These are phyloP conservation scores for Microcaecilia unicolor DNA, from an alignment of 2,797 vertebrate species.

Conservation along the genomic window DNA sequence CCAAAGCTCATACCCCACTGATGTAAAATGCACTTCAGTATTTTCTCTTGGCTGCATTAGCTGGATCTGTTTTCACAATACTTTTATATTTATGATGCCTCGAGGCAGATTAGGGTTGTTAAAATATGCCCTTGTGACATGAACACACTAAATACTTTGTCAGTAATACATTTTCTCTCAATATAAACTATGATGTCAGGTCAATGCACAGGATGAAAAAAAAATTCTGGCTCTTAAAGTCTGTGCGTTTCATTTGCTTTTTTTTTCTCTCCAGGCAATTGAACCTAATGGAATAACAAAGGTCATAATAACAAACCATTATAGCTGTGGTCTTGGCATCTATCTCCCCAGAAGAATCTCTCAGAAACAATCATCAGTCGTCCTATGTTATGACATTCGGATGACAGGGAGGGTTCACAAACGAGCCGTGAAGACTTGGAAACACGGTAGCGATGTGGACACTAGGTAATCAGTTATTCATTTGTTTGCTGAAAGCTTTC, in stretches of 20 bases:
- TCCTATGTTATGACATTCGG: constrained; percentile 71
- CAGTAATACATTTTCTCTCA: constrained; percentile 62
- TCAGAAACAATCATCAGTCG: constrained; percentile 64
- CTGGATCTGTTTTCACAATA: constrained; percentile 70
- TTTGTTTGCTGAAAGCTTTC: constrained; percentile 70
- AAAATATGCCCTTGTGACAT: constrained; percentile 63
- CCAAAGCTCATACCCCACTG: constrained; percentile 36
- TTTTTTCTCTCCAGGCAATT: constrained; percentile 55
- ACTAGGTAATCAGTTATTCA: constrained; percentile 64
- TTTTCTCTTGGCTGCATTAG: constrained; percentile 71
- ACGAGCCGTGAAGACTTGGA: constrained; percentile 56
- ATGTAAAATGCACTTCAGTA: constrained; percentile 57
- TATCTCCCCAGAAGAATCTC: constrained; percentile 61
- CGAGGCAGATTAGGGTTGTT: constrained; percentile 71
- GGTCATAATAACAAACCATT: constrained; percentile 95
- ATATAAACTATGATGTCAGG: constrained; percentile 66
- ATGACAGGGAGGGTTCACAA: constrained; percentile 61
- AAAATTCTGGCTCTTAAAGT: constrained; percentile 66
- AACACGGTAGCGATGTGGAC: constrained; percentile 60
- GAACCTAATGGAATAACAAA: constrained; percentile 89
- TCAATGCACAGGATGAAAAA: constrained; percentile 76
- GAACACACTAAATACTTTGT: constrained; percentile 59
- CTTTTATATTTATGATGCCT: constrained; percentile 71
- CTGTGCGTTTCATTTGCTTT: constrained; percentile 60
- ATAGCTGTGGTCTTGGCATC: constrained; percentile 71